A percentile compares a stretch with the other conserved stretches of the same genome.
phyloP scores from a whole-genome alignment of 2,113 vertebrate genomes.

The Euleptes europaea region DNA sequence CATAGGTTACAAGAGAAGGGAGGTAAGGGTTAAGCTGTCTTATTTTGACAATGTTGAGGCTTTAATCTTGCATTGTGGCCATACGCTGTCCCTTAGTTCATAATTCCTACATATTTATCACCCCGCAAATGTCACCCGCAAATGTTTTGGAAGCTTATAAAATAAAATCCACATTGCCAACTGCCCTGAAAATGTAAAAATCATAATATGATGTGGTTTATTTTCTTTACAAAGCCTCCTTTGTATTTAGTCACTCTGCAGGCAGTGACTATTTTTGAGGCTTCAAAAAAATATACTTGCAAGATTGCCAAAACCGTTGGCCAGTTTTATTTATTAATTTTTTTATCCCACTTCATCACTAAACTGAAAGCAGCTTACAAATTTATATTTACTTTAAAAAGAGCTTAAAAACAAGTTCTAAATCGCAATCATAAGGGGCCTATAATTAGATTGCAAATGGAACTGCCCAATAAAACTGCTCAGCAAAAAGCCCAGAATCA shows the following conservation, averaged over 20 bases:
- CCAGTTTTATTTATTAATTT: neutral
- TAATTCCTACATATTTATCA: neutral
- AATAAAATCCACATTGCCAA: neutral
- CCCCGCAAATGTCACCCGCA: neutral
- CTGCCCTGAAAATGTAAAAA: neutral
- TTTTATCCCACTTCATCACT: too few species aligned
- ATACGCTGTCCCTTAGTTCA: too few species aligned
- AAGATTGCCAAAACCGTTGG: neutral
- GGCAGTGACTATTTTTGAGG: neutral
- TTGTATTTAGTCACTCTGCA: neutral
- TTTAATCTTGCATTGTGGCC: too few species aligned
- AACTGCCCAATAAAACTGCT: too few species aligned
- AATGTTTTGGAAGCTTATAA: neutral
- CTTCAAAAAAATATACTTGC: neutral
- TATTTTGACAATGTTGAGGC: neutral
- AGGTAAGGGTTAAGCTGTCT: neutral
- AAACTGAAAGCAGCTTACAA: too few species aligned
- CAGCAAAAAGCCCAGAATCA: too few species aligned
- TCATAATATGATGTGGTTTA: neutral
- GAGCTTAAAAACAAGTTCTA: too few species aligned
- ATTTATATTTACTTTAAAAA: too few species aligned
- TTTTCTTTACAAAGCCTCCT: neutral
- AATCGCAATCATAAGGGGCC: too few species aligned
- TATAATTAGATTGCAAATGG: too few species aligned
- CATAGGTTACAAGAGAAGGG: neutral